Base-by-base conservation (phyloP, 2,888 invertebrate species). In the Allygus modestus region DNA sequence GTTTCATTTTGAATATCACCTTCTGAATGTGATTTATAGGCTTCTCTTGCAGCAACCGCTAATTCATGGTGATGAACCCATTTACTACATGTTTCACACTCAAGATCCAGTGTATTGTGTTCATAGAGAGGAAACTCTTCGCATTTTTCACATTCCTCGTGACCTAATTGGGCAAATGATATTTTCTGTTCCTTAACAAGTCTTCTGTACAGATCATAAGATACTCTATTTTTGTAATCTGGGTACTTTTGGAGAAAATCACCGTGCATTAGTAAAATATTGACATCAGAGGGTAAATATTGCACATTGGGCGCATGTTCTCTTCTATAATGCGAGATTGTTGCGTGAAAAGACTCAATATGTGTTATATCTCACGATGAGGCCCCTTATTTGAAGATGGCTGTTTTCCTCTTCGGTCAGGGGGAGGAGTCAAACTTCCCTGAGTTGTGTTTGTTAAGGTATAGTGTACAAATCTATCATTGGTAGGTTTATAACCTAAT, bases 241-340 rank as follows among this genome's bases (percentile, higher is more conserved):
- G 86, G 82, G 41, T 46, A 15, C 54, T 85, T 85, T 51, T 81
- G 0, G 15, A 69, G 33, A 46, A 86, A 85, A 51, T 83, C 83
- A 9, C 31, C 26, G 69, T 81, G 83, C 85, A 86, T 61, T n/a
- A n/a, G n/a, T n/a, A n/a, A n/a, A n/a, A 85, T 85, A 23, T 69
- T 46, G 73, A 86, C 73, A 75, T 86, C 86, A 65, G 82, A 79
- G 28, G 88, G 86, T 26, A 87, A 83, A 82, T 87, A 87, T 43
- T 73, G 54, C 41, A 83, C 46, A 81, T 87, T 85, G 5, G 87
- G n/a, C 43, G 87, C 86, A 85, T 88, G 87, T 61, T 84, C 85
- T 79, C 87, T 54, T 61, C 87, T 82, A 73, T 88, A 86, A 82
- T 87, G 87, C 0, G 86, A 85, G 23, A 85, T 85, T 12, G 82